Conservation (phyloP, 2,113 vertebrate genomes). For the Mesitornis unicolor region DNA sequence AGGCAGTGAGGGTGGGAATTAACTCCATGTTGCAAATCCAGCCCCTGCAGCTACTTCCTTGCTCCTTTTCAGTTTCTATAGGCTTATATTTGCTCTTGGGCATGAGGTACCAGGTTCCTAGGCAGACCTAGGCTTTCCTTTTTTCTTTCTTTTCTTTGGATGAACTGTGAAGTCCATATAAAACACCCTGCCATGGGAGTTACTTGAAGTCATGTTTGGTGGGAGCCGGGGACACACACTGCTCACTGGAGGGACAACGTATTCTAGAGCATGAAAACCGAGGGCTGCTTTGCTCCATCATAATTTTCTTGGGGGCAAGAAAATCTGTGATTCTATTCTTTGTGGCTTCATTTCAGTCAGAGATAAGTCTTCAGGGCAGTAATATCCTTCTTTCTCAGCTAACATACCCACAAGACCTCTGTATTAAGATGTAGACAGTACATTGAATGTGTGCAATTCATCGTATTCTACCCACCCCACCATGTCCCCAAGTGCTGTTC, state of each 20-base stretch:
- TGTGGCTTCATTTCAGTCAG: neutral
- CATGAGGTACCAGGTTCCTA: neutral
- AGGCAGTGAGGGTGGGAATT: neutral
- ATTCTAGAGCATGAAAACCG: neutral
- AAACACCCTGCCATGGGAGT: neutral
- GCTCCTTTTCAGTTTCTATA: neutral
- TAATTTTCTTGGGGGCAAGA: neutral
- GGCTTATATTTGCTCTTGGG: neutral
- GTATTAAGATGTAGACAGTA: neutral
- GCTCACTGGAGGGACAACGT: neutral
- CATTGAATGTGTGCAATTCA: neutral
- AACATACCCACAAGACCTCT: neutral
- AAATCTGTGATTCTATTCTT: neutral
- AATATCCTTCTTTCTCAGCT: neutral
- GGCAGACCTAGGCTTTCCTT: neutral
- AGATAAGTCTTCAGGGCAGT: neutral
- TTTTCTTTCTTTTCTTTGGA: neutral
- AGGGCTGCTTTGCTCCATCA: neutral
- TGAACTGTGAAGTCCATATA: neutral
- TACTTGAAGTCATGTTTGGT: neutral
- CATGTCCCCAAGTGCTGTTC: neutral
- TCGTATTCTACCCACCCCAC: neutral
- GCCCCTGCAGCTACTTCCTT: neutral
- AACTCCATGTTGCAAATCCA: neutral
- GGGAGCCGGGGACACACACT: accelerated